Conservation (phyloP, 2,888 invertebrate genomes). For the Serripes groenlandicus region DNA sequence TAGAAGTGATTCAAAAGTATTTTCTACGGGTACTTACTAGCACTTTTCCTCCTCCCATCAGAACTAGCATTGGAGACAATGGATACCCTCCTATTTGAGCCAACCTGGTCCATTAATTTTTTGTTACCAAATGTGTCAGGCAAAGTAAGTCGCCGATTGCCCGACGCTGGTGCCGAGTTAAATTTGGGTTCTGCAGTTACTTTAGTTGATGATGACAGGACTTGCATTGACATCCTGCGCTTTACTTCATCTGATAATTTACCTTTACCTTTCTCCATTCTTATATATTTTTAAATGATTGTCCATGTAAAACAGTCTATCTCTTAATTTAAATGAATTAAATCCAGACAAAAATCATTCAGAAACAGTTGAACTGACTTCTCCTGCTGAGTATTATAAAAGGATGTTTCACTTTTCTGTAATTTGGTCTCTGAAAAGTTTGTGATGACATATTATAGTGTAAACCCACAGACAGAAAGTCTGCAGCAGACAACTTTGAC, state of each 20-base stretch:
- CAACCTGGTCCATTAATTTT: not conserved
- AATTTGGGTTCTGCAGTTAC: conserved; percentile 34
- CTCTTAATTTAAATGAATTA: not conserved
- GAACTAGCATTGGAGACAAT: conserved; percentile 33
- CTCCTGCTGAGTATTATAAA: no score
- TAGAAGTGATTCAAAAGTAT: no score
- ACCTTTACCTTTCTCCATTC: conserved; percentile 10
- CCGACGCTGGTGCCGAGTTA: conserved; percentile 54
- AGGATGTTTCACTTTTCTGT: no score
- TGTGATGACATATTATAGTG: no score
- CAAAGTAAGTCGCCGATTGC: conserved; percentile 40
- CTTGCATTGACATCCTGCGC: conserved; percentile 58
- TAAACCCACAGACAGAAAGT: no score
- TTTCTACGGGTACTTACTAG: conserved; percentile 58
- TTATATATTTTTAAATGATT: not conserved
- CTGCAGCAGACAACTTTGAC: no score
- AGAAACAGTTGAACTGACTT: no score
- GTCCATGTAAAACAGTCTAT: not conserved
- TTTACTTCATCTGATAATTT: conserved; percentile 3
- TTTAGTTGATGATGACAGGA: conserved; percentile 31
- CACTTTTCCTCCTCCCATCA: conserved; percentile 52
- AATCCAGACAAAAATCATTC: no score
- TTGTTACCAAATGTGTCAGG: conserved; percentile 15
- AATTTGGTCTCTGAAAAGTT: no score
- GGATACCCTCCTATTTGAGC: conserved; percentile 50